These are phyloP conservation scores for Drosophila limbata DNA, from an alignment of 2,888 invertebrate genomes.

Conservation along the genomic window DNA sequence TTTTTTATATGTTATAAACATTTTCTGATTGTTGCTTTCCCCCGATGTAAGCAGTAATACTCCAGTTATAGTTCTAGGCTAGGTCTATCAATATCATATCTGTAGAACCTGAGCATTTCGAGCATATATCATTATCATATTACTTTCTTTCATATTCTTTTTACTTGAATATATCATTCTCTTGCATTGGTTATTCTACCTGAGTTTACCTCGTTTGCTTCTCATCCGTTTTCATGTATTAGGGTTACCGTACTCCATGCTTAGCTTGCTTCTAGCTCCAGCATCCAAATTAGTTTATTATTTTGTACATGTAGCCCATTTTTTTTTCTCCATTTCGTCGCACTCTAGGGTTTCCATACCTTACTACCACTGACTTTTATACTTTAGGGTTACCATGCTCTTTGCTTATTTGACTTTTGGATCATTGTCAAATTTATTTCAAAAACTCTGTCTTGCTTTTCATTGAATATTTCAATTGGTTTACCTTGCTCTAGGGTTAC, in stretches of 20 bases:
- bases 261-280: not conserved
- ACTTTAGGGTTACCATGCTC: conserved; percentile 6
- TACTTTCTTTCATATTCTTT: not conserved
- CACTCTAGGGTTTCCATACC: not conserved
- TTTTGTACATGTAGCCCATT: not conserved
- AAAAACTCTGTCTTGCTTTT: not conserved
- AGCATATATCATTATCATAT: conserved; percentile 1
- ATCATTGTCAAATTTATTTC: not conserved
- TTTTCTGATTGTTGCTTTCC: conserved; percentile 17
- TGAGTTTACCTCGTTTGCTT: not conserved
- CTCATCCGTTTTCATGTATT: not conserved
- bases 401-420: not conserved
- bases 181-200: conserved; percentile 25
- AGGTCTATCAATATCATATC: conserved; percentile 12
- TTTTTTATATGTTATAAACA: conserved; percentile 24
- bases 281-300: not conserved
- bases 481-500: not conserved
- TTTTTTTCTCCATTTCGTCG: not conserved
- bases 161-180: not conserved
- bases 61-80: not conserved
- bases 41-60: conserved; percentile 26
- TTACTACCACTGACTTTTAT: not conserved
- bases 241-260: not conserved
- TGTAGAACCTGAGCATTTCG: conserved; percentile 18
- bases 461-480: not conserved